Evolutionary conservation across 2,888 invertebrate genomes (phyloP), one percentile per base, ranked within the genome.

Genomic region (Boloria selene): DNA sequence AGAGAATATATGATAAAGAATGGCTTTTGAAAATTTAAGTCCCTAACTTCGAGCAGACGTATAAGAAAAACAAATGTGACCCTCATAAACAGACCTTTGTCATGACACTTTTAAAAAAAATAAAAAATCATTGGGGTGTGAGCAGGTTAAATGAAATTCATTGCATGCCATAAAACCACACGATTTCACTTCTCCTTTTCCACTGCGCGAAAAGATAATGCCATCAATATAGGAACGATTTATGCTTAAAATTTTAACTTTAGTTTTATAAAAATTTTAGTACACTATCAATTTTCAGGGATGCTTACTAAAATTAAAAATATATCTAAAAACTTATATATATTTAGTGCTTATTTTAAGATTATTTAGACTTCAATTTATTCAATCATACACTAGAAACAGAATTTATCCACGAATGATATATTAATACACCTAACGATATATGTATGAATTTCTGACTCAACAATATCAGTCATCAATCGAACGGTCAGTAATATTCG

Each of bases 71-170:
- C 75, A 77, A 76, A 75, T 44, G 53, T 61, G 53, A 71, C 69
- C 65, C 72, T 67, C 71, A 73, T 73, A 75, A 72, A 73, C 75
- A 75, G 74, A 72, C 73, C 76, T 72, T 74, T 74, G 73, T 72
- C 74, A 69, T 68, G 38, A 69, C 74, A 70, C 75, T 74, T 73
- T 77, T 70, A 67, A 70, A 72, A 73, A 75, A 74, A 75, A 51
- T 14, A 61, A 77, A 73, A 72, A 73, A 74, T 74, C 45, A 16
- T 72, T 65, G 72, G 61, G 71, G 73, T 70, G 75, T 63, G 72
- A 77, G 78, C 76, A 77, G 75, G 77, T 78, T 72, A 77, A 81
- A 79, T 78, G 75, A 79, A 80, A 79, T 81, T 81, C 77, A 81
- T 81, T 75, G 77, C 75, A 59, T 61, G 71, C 67, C 67, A 73